These are phyloP conservation scores for Microctonus brassicae DNA, from an alignment of 2,888 invertebrate genomes.

Conservation along the genomic window DNA sequence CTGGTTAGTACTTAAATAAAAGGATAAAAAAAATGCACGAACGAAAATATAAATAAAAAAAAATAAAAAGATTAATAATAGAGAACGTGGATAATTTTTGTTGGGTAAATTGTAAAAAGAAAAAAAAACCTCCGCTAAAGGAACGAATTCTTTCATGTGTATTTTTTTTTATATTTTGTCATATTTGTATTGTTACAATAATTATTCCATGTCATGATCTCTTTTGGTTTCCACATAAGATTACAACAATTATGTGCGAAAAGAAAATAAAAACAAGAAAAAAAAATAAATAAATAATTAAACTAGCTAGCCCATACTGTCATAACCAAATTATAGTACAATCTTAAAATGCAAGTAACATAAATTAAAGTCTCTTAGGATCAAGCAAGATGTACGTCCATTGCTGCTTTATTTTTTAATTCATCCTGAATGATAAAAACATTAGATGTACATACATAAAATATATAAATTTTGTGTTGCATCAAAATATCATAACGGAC, in stretches of 20 bases:
- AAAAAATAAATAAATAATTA: conserved; percentile 37
- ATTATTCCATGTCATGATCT: not conserved
- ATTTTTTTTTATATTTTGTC: not conserved
- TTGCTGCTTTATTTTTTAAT: conserved; percentile 39
- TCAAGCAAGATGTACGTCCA: conserved; percentile 42
- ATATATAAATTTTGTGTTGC: not conserved
- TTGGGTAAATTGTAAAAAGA: not conserved
- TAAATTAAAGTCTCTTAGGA: conserved; percentile 42
- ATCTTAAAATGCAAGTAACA: conserved; percentile 55
- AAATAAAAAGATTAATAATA: not conserved
- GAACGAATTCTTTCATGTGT: not conserved
- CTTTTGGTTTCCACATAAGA: not conserved
- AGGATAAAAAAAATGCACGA: conserved; percentile 8
- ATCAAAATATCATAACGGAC: conserved; percentile 5
- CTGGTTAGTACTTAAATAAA: conserved; percentile 45
- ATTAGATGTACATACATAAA: too few relatives aligned
- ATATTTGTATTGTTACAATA: not conserved
- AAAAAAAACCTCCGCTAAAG: not conserved
- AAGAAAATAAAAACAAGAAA: not conserved
- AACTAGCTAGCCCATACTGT: conserved; percentile 58
- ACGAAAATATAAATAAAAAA: conserved; percentile 2
- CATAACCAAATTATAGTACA: conserved; percentile 67
- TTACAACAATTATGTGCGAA: conserved; percentile 21
- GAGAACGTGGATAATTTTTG: not conserved
- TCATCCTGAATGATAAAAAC: conserved; percentile 9